These are phyloP conservation scores for Catocala nupta DNA, from an alignment of 2,888 invertebrate species.

Conservation along the genomic window DNA sequence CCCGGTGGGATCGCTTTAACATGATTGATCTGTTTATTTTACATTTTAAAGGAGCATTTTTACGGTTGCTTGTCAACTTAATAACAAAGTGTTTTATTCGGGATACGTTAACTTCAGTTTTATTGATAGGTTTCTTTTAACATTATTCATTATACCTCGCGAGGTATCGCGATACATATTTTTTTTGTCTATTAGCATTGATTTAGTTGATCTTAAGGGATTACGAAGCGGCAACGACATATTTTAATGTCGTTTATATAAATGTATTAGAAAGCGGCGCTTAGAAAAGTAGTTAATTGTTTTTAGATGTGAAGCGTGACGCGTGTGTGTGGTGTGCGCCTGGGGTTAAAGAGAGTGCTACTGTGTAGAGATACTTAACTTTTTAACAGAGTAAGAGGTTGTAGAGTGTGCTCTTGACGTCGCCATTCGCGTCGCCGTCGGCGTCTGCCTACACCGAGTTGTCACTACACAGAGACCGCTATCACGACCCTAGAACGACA, in stretches of 20 bases:
- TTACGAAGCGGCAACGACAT: constrained; percentile 34
- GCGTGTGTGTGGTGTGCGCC: constrained; percentile 58
- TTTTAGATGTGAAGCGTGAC: constrained; percentile 39
- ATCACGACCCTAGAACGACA: constrained; percentile 49
- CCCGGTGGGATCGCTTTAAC: constrained; percentile 86
- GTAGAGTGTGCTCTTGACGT: constrained; percentile 49
- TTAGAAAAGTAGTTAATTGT: constrained; percentile 33
- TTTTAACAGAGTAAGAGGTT: constrained; percentile 44
- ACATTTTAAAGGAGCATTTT: constrained; percentile 87
- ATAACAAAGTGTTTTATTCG: constrained; percentile 87
- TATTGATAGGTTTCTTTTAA: constrained; percentile 86
- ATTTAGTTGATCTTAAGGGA: constrained; percentile 44
- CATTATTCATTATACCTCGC: constrained; percentile 73
- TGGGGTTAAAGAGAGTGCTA: constrained; percentile 47
- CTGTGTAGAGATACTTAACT: constrained; percentile 47
- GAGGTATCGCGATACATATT: constrained; percentile 59
- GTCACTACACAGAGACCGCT: constrained; percentile 24
- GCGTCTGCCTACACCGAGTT: constrained; percentile 26
- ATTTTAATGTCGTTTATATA: constrained; percentile 27
- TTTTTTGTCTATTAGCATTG: constrained; percentile 46
- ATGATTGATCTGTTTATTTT: constrained; percentile 88
- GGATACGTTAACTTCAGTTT: constrained; percentile 84
- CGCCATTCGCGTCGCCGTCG: constrained; percentile 45
- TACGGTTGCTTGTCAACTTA: constrained; percentile 88
- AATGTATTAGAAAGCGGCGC: constrained; percentile 22